A percentile compares a stretch with the other conserved stretches of the same genome.
phyloP scores from a whole-genome alignment of 2,113 vertebrate genomes.

The Nothobranchius kuhntae region DNA sequence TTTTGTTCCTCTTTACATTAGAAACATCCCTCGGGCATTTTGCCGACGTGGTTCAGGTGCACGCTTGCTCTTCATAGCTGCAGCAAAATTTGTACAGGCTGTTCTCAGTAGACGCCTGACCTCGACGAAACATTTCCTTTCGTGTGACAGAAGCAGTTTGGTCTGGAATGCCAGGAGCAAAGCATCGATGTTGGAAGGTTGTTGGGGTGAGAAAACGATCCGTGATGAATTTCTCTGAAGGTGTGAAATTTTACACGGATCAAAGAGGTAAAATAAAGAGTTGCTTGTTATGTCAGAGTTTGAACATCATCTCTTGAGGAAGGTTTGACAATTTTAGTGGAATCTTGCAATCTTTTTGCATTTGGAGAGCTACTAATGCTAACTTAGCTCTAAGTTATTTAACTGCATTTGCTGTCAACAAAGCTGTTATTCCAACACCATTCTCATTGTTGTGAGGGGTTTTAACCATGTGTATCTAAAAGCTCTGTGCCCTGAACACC shows the following conservation, averaged over 20 bases:
- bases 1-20: neutral
- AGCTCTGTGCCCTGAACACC: no score
- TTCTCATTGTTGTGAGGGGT: no score
- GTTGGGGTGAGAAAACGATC: neutral
- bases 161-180: neutral
- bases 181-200: neutral
- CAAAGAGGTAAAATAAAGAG: no score
- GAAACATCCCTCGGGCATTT: neutral
- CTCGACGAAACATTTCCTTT: neutral
- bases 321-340: no score
- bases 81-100: neutral
- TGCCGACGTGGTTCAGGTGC: neutral
- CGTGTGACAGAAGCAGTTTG: neutral
- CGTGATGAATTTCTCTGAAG: neutral
- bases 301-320: no score
- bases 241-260: neutral
- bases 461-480: no score
- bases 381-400: no score
- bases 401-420: no score
- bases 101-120: neutral
- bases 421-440: no score
- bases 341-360: no score
- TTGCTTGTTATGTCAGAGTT: no score
- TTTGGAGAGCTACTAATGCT: no score
- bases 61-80: neutral